Evolutionary conservation across 2,888 invertebrate species (phyloP).

Genomic region (Xanthorhoe designata): DNA sequence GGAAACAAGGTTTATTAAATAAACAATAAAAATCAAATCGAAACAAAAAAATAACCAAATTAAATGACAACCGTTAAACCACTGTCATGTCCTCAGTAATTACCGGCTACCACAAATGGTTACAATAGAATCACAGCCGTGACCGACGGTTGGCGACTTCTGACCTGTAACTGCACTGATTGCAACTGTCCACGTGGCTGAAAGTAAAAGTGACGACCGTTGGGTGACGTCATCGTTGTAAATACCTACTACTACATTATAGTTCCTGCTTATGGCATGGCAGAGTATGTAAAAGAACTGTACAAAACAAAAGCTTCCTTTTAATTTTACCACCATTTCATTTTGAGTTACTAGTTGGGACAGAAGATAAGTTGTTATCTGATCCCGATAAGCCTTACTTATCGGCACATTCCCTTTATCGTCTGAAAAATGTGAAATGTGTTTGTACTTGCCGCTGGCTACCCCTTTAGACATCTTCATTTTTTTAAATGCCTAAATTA

Average conservation of each 20-base stretch:
- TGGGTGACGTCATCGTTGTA: conserved; percentile 8
- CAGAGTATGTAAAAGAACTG: too few species aligned
- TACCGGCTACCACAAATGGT: conserved; percentile 26
- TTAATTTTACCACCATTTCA: too few species aligned
- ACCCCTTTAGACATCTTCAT: too few species aligned
- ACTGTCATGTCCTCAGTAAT: conserved; percentile 31
- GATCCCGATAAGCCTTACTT: too few species aligned
- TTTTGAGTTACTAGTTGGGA: too few species aligned
- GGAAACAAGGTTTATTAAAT: neutral
- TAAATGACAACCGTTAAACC: conserved; percentile 48
- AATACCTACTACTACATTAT: neutral
- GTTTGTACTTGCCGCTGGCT: too few species aligned
- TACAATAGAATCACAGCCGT: conserved; percentile 50
- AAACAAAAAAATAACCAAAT: conserved; percentile 7
- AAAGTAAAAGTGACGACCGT: conserved; percentile 19
- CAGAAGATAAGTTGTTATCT: too few species aligned
- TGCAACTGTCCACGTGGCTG: conserved; percentile 26
- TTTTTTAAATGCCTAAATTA: too few species aligned
- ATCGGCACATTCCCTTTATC: too few species aligned
- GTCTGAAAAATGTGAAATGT: too few species aligned
- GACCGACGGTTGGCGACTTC: conserved; percentile 54
- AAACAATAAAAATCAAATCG: conserved; percentile 1
- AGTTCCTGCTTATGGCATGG: too few species aligned
- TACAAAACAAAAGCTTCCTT: too few species aligned
- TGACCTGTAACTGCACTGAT: conserved; percentile 50